A percentile compares a stretch with the other conserved stretches of the same genome.
phyloP scores from a whole-genome alignment of 2,113 vertebrate genomes.

The Amazona vittata region DNA sequence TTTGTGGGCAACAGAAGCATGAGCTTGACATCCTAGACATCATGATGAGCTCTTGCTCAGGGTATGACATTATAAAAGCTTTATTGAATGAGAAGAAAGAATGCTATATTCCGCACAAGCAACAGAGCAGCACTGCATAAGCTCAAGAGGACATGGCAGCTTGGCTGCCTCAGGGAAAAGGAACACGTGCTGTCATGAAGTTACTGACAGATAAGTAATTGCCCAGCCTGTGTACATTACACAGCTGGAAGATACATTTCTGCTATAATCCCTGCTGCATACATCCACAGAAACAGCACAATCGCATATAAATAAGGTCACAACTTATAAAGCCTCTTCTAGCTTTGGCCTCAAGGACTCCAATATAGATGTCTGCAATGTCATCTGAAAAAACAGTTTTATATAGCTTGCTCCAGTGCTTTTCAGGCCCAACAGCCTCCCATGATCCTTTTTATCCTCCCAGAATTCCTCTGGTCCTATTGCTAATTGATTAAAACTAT shows the following conservation, averaged over 20 bases:
- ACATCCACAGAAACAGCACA: neutral
- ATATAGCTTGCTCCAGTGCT: neutral
- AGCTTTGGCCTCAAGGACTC: neutral
- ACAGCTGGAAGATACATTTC: conserved; percentile 46
- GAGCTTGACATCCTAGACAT: neutral
- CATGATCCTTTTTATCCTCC: neutral
- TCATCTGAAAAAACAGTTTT: conserved; percentile 10
- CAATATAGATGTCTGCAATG: neutral
- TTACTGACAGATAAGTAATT: conserved; percentile 39
- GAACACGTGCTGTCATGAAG: conserved; percentile 1
- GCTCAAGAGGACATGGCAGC: conserved; percentile 27
- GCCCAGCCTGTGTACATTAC: conserved; percentile 28
- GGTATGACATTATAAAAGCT: neutral
- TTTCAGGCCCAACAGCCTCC: neutral
- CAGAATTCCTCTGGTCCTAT: neutral
- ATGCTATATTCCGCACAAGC: neutral
- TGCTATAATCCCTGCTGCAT: neutral
- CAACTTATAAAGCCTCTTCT: neutral
- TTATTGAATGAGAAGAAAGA: neutral
- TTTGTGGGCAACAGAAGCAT: neutral
- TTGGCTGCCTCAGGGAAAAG: conserved; percentile 51
- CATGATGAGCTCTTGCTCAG: neutral
- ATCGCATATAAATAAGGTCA: neutral
- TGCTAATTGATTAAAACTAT: neutral
- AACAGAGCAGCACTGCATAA: conserved; percentile 1